Evolutionary conservation across 2,113 vertebrate genomes (phyloP), one percentile per base, ranked within the genome.

Genomic region (Python bivittatus): DNA sequence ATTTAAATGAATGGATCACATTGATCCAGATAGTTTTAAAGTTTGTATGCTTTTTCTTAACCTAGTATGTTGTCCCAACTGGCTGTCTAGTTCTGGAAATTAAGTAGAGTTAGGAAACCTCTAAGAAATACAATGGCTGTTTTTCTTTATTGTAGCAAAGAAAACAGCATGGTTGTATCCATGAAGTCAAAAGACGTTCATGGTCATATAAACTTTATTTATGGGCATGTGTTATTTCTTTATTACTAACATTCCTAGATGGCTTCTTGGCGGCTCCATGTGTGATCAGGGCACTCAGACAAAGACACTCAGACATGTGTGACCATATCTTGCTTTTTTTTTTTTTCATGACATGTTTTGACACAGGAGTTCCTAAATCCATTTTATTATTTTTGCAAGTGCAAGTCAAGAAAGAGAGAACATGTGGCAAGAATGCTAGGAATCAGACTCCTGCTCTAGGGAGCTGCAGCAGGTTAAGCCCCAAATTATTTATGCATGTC

Each of bases 1-100:
- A 95, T 95, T 95, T 91, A 93, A 92, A 92, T 89, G 72, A 0
- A 92, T 29, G 90, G 93, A 92, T 93, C 94, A 53, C 48, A 27
- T 90, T 88, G 0, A 64, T 84, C 52, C 84, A 87, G 84, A 33
- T 42, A 25, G 23, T 52, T 53, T 53, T 27, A 38, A 90, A 15
- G 61, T 54, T 15, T 85, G 25, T 2, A 2, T 85, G 33, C 1
- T 79, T 79, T 79, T 38, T 15, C 17, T 79, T 38, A 9, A 79
- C 2, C 38, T 38, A 33, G 68, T 20, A 38, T 38, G 33, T 79
- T 79, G 68, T 38, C 38, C 68, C 33, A 79, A 79, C 68, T 9
- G 17, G 68, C 33, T 38, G 33, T 38, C 6, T 8, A 6, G 38
- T 20, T 15, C 15, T 20, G 17, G n/a, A 38, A 2, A 15, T 15